Evolutionary conservation across 92 coral and sea anemone species (phyloP).

Genomic region (Porites cylindrica): DNA sequence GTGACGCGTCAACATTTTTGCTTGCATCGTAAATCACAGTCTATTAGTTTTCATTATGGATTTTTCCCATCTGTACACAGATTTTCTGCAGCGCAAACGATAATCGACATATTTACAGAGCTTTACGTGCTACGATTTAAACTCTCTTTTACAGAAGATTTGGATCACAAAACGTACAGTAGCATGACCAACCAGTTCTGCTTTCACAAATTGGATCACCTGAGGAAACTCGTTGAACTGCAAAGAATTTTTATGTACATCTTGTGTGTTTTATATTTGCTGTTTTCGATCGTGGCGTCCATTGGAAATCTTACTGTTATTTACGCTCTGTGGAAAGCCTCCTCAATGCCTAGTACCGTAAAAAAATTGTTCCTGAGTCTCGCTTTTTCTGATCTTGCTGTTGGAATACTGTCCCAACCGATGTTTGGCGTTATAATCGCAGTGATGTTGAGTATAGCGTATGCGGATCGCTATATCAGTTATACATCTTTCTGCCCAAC

Average conservation of each 20-base stretch:
- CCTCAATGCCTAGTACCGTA: background rate
- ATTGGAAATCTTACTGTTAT: background rate
- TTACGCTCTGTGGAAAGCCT: background rate
- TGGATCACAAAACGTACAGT: background rate
- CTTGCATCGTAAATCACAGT: too few species aligned
- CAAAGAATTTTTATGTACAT: background rate
- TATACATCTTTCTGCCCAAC: background rate
- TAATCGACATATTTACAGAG: too few species aligned
- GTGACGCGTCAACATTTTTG: too few species aligned
- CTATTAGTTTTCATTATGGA: too few species aligned
- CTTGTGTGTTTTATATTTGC: background rate
- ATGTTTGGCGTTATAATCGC: background rate
- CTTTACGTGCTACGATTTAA: too few species aligned
- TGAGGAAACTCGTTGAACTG: background rate
- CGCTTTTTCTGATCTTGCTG: constrained; percentile 5
- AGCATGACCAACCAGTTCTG: background rate
- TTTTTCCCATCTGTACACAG: too few species aligned
- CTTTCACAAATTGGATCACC: background rate
- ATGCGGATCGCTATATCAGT: background rate
- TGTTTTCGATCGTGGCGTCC: background rate
- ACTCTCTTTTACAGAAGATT: background rate
- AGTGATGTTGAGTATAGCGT: background rate
- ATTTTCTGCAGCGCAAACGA: too few species aligned
- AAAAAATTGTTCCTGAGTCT: background rate
- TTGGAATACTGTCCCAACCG: background rate